Conservation (phyloP, 2,888 invertebrate genomes). For the Digitonthophagus gazella region DNA sequence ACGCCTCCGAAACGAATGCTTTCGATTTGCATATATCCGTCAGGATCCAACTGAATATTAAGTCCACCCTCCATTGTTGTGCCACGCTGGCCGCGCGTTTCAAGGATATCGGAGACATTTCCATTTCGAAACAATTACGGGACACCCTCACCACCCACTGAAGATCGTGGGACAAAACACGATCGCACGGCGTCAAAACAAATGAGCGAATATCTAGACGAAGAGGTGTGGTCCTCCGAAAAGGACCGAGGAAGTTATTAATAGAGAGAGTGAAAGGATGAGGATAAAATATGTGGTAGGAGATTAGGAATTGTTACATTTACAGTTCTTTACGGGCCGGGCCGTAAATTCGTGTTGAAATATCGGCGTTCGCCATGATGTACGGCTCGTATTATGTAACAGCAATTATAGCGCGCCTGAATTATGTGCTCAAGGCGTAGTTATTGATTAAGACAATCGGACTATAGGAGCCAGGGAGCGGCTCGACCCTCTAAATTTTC, state of each 20-base stretch:
- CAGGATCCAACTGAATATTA: background rate
- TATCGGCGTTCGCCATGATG: conserved; percentile 16
- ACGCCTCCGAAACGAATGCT: conserved; percentile 12
- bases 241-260: background rate
- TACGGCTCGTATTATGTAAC: conserved; percentile 17
- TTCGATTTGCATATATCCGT: background rate
- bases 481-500: background rate
- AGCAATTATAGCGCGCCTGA: conserved; percentile 19
- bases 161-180: conserved; percentile 22
- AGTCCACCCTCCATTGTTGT: background rate
- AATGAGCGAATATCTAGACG: conserved; percentile 20
- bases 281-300: conserved; percentile 5
- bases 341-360: conserved; percentile 20
- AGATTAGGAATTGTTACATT: conserved; percentile 20
- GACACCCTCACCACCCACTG: conserved; percentile 25
- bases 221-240: conserved; percentile 6
- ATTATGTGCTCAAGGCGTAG: conserved; percentile 15
- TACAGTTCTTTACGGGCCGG: conserved; percentile 13
- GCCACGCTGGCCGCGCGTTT: background rate
- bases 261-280: conserved; percentile 14
- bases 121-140: background rate
- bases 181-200: conserved; percentile 13
- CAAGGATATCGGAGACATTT: background rate
- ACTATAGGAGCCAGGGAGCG: background rate
- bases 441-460: background rate